phyloP scores from a whole-genome alignment of 1,140 invertebrate genomes.

The Araneus ventricosus region DNA sequence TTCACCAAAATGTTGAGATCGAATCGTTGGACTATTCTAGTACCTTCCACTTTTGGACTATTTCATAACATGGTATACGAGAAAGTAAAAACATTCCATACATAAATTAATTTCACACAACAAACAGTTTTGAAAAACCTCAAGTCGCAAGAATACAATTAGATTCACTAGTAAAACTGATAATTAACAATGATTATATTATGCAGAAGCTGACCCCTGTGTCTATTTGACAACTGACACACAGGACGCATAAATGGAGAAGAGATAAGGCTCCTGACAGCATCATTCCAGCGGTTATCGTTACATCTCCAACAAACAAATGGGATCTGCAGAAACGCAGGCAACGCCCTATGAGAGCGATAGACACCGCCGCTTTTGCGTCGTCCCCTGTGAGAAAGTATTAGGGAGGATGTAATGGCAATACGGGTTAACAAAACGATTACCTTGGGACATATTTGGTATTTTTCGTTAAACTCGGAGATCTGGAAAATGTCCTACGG shows the following conservation, averaged over 20 bases:
- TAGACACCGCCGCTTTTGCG: background rate
- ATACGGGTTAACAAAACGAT: slow-evolving; percentile 57
- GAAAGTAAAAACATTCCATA: too few species aligned
- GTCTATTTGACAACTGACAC: background rate
- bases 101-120: too few species aligned
- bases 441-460: slow-evolving; percentile 60
- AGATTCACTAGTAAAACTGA: too few species aligned
- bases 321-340: background rate
- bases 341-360: slow-evolving; percentile 1
- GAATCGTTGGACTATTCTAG: too few species aligned
- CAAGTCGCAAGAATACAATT: too few species aligned
- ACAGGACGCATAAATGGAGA: too few species aligned
- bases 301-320: background rate
- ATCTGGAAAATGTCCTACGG: background rate
- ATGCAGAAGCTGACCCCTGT: too few species aligned
- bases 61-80: too few species aligned
- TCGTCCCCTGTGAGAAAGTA: slow-evolving; percentile 26
- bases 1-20: too few species aligned
- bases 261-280: background rate
- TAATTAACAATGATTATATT: too few species aligned
- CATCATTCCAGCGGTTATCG: background rate
- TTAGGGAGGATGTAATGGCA: slow-evolving; percentile 17
- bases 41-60: too few species aligned
- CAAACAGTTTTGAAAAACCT: too few species aligned
- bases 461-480: slow-evolving; percentile 43